Conservation (phyloP, 2,797 vertebrate genomes). For the Anolis apletophallus region DNA sequence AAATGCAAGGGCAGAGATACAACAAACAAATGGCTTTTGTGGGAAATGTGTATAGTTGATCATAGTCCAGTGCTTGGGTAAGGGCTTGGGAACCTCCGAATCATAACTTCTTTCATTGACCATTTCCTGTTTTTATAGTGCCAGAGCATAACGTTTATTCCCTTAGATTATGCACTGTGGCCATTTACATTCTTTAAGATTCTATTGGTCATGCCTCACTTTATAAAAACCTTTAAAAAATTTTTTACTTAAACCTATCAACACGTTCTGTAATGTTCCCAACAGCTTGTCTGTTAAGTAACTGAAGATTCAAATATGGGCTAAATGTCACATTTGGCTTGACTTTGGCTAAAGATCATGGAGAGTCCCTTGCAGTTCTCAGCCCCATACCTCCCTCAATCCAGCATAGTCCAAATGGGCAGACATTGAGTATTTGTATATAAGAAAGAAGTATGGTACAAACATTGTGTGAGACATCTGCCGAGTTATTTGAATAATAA, state of each 20-base stretch:
- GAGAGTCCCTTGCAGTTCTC: neutral
- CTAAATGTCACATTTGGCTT: neutral
- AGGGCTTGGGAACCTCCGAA: neutral
- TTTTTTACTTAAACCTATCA: neutral
- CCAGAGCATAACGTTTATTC: neutral
- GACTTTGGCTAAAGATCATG: neutral
- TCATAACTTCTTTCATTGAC: neutral
- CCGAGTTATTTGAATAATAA: neutral
- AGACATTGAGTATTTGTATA: neutral
- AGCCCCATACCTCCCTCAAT: neutral
- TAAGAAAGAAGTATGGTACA: neutral
- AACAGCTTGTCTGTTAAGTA: neutral
- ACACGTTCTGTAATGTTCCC: neutral
- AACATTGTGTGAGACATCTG: neutral
- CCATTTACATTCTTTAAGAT: neutral
- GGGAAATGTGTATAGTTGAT: neutral
- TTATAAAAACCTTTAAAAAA: neutral
- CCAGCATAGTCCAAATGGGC: neutral
- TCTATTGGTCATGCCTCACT: neutral
- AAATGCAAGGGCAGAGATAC: neutral
- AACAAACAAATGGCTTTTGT: neutral
- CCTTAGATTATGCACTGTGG: neutral
- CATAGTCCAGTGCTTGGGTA: neutral
- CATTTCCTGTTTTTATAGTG: neutral
- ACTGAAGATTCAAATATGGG: neutral